Conservation (phyloP, 2,888 invertebrate genomes). For the Sphinx pinastri region DNA sequence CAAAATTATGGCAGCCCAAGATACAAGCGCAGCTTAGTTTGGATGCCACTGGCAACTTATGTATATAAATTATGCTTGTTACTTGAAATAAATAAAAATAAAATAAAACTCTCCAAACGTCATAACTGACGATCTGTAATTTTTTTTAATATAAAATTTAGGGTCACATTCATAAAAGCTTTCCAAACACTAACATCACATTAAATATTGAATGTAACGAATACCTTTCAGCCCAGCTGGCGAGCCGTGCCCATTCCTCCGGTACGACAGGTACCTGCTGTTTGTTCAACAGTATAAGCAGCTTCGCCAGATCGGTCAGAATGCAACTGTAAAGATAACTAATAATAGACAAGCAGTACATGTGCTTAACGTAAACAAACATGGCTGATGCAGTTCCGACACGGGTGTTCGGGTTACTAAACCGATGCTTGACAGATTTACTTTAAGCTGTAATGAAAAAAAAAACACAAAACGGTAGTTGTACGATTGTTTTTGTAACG, state of each 20-base stretch:
- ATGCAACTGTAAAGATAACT: constrained; percentile 66
- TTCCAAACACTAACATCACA: neutral
- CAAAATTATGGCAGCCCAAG: too few relatives aligned
- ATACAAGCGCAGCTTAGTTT: too few relatives aligned
- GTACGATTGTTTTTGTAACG: constrained; percentile 24
- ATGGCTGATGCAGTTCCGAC: constrained; percentile 20
- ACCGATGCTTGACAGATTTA: constrained; percentile 25
- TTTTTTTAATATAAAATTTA: neutral
- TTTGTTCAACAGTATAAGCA: constrained; percentile 90
- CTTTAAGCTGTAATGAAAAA: constrained; percentile 26
- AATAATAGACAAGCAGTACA: constrained; percentile 42
- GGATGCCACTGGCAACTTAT: too few relatives aligned
- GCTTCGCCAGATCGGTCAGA: constrained; percentile 90
- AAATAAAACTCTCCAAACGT: too few relatives aligned
- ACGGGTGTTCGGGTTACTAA: constrained; percentile 26
- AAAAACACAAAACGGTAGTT: constrained; percentile 19
- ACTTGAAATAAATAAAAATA: too few relatives aligned
- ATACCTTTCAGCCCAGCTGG: constrained; percentile 91
- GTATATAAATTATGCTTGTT: too few relatives aligned
- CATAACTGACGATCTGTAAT: too few relatives aligned
- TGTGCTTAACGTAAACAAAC: constrained; percentile 47
- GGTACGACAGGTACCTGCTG: constrained; percentile 89
- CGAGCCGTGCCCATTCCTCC: constrained; percentile 92
- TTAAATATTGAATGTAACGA: neutral
- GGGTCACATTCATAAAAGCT: neutral